A percentile compares a stretch with the other conserved stretches of the same genome.
Conservation (phyloP, 1,140 invertebrate genomes). For the Trichonephila clavipes region DNA sequence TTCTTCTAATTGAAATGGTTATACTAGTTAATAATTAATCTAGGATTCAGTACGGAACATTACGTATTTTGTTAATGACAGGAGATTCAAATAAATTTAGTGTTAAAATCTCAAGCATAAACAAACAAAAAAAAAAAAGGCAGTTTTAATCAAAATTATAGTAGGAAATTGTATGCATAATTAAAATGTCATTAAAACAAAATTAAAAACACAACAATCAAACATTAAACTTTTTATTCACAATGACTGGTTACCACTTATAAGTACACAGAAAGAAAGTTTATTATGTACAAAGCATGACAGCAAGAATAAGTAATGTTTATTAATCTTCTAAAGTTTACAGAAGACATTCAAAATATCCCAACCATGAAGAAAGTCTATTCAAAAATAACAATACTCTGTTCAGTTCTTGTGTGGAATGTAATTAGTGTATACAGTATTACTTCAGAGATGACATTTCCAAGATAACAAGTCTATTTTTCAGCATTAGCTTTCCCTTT, state of each 20-base stretch:
- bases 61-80: too few species aligned
- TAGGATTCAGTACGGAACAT: too few species aligned
- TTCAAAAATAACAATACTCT: slow-evolving; percentile 30
- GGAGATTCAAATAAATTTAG: too few species aligned
- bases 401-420: neutral
- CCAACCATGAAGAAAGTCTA: slow-evolving; percentile 1
- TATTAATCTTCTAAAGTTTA: neutral
- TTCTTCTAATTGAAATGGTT: too few species aligned
- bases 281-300: slow-evolving; percentile 51
- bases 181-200: neutral
- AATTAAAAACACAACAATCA: neutral
- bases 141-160: neutral
- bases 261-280: slow-evolving; percentile 33
- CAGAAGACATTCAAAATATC: neutral
- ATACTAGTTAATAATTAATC: too few species aligned
- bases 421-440: slow-evolving; percentile 1
- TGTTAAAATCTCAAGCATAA: too few species aligned
- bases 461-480: neutral
- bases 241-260: slow-evolving; percentile 52
- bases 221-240: slow-evolving; percentile 63
- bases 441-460: neutral
- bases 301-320: slow-evolving; percentile 49
- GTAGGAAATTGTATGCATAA: neutral
- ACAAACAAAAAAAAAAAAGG: too few species aligned
- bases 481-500: neutral